Evolutionary conservation across 1,140 invertebrate species (phyloP).

Genomic region (Drosophila melanogaster): Release_6_plus_ISO1_MT NT_037436.4:15274501-15275000

Average conservation of each 20-base stretch:
- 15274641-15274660: no score
- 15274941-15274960: slow-evolving; percentile 18
- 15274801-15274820: no score
- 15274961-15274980: slow-evolving; percentile 24
- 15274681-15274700: no score
- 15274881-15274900: slow-evolving; percentile 17
- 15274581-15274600: not conserved
- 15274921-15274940: slow-evolving; percentile 27
- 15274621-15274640: no score
- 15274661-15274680: no score
- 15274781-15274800: no score
- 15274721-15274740: no score
- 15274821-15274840: not conserved
- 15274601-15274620: no score
- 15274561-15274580: not conserved
- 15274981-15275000: slow-evolving; percentile 44
- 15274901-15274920: slow-evolving; percentile 5
- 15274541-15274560: not conserved
- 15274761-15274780: no score
- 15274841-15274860: slow-evolving; percentile 12
- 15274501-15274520: no score
- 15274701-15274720: no score
- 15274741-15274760: no score
- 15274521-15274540: not conserved
- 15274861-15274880: slow-evolving; percentile 5